Evolutionary conservation across 1,140 invertebrate genomes (phyloP).

Genomic region (Zaprionus taronus): DNA sequence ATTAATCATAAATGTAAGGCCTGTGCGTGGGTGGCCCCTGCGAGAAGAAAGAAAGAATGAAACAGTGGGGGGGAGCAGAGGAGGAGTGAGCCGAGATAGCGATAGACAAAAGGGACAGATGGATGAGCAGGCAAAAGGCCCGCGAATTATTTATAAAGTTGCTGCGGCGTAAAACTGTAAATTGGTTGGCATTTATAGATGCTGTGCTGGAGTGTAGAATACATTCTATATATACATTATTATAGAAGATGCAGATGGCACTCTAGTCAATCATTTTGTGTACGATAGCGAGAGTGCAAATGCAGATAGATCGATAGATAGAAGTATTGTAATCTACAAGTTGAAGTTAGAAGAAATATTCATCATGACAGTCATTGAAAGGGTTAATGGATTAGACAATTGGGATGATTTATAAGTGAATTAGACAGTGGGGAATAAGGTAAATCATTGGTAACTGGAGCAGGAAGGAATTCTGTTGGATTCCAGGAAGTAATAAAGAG

Average conservation of each 20-base stretch:
- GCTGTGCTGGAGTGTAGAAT: not conserved
- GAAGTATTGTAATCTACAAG: not conserved
- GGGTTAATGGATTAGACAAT: not conserved
- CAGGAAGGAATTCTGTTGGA: no score
- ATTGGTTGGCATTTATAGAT: conserved; percentile 71
- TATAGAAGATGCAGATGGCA: conserved; percentile 1
- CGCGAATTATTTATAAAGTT: conserved; percentile 66
- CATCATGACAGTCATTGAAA: not conserved
- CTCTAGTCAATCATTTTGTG: conserved; percentile 29
- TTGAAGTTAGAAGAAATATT: not conserved
- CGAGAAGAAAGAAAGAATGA: not conserved
- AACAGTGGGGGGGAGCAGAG: not conserved
- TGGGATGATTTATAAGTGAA: not conserved
- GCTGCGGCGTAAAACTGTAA: conserved; percentile 67
- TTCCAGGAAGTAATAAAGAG: not conserved
- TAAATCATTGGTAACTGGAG: not conserved
- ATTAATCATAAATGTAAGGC: conserved; percentile 78
- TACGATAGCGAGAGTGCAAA: not conserved
- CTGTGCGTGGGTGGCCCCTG: conserved; percentile 33
- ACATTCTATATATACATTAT: not conserved
- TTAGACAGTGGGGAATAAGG: not conserved
- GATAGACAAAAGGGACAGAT: conserved; percentile 37
- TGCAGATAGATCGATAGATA: not conserved
- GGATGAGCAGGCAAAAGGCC: conserved; percentile 54
- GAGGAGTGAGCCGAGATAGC: not conserved